Base-by-base conservation (phyloP, 2,888 invertebrate species). In the Ophion ellenae region DNA sequence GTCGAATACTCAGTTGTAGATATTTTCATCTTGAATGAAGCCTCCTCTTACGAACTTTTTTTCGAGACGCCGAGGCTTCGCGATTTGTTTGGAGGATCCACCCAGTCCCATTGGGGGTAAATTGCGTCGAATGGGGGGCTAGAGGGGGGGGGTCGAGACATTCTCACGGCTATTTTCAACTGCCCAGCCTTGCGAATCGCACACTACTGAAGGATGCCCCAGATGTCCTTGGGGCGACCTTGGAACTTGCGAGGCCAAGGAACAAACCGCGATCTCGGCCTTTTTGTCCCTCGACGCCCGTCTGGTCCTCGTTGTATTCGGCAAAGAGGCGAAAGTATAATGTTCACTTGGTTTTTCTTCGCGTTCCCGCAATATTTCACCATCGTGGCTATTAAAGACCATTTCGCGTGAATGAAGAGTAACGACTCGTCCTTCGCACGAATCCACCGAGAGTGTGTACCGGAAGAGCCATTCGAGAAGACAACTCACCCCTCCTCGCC, bases 311-410 rank as follows among this genome's bases (percentile, higher is more conserved):
- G 32, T 32, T 32, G 9, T 40, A 47, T 47, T 47, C 47, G 47
- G 53, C 53, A 11, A 14, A 14, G 14, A 14, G 5, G 17, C 17
- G 5, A 14, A 53, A 17, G 53, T 53, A 53, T 14, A 53, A 53
- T 17, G 53, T 53, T 17, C 53, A 17, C 53, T 53, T 53, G 53
- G 53, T 53, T 53, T 53, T 53, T 53, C 53, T 53, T 14, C 14
- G 67, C 73, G 73, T 89, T 87, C 84, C 88, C 87, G 89, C 89
- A 89, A 92, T 92, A 92, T 92, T 92, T 92, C 91, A 92, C 90
- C 91, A 92, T 92, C 92, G 89, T 90, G 88, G 90, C 91, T 91
- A 91, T 92, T 92, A 92, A 91, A 90, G 90, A 87, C 90, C 90
- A 90, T 91, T 90, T 88, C 90, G 86, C 85, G 61, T 24, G 89